Base-by-base conservation (phyloP, 1,140 invertebrate species). In the Metopolophium dirhodum region DNA sequence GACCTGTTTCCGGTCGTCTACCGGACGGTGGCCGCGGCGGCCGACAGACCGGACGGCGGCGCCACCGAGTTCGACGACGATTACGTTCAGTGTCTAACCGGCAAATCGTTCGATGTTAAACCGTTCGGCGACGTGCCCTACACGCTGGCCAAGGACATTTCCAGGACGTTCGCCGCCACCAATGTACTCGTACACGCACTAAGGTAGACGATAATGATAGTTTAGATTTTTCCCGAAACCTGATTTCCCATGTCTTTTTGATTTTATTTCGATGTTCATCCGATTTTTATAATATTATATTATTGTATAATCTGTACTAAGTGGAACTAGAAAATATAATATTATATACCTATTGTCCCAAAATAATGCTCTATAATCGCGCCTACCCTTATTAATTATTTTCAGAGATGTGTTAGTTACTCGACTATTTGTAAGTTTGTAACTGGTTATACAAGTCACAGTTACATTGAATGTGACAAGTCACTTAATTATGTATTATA, bases 1-100 rank as follows among this genome's bases (percentile, higher is more conserved):
- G 96, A 97, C 35, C 95, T 99, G 3, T 98, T 98, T 95, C 97
- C 97, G 1, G 96, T 98, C 35, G 97, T 98, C 35, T 98, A 98
- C 95, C 97, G 98, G 94, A 96, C 97, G 94, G 96, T 96, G 2
- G 95, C 97, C 18, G 96, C 96, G 93, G 95, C 96, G 11, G 54
- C 85, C 7, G 87, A 93, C n/a, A 89, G 90, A 90, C 68, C 20
- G 18, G 45, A 94, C 93, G 30, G 94, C 94, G 35, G 91, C 37
- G 95, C 96, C 86, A 26, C 95, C 95, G 30, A 97, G 88, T 97
- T 98, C 94, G 97, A 97, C 11, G 95, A 96, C 7, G 97, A 97
- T 86, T 98, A 98, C 94, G 97, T 97, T 93, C 96, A 96, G 54
- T 99, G 98, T 94, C 95, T 99, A 94, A 96, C 96, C 94, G 96